Percentiles rank a stretch among this genome's conserved stretches.
phyloP scores from a whole-genome alignment of 1,140 invertebrate species.

The Papilio aristodemus region DNA sequence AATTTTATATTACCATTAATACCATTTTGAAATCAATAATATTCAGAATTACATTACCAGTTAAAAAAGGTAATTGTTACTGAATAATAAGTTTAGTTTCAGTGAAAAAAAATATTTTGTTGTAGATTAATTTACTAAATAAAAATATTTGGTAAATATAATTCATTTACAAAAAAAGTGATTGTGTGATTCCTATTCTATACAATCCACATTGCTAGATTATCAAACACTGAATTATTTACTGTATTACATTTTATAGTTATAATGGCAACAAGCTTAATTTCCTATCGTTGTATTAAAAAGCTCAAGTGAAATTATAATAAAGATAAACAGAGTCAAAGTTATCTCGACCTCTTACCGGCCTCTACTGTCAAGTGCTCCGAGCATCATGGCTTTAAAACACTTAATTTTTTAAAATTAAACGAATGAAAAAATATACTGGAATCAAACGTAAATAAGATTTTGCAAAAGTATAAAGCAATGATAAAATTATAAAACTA shows the following conservation, averaged over 20 bases:
- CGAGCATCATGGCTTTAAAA: background rate
- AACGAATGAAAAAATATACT: background rate
- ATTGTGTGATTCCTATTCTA: too few species aligned
- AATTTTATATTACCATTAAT: too few species aligned
- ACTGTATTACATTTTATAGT: background rate
- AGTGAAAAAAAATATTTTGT: too few species aligned
- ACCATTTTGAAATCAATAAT: too few species aligned
- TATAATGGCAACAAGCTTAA: background rate
- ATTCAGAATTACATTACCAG: too few species aligned
- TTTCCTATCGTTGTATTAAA: background rate
- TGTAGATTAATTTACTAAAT: too few species aligned
- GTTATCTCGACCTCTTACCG: background rate
- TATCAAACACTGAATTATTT: too few species aligned
- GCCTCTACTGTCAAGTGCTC: background rate
- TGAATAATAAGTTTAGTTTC: too few species aligned
- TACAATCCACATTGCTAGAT: too few species aligned
- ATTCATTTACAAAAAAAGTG: too few species aligned
- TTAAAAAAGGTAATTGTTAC: too few species aligned
- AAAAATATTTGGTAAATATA: too few species aligned
- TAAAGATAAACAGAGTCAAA: slow-evolving; percentile 1
- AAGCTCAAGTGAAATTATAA: background rate
- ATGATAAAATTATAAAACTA: background rate
- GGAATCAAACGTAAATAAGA: background rate
- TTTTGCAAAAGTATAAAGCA: background rate
- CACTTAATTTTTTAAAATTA: background rate